Conservation (phyloP, 92 coral and sea anemone genomes). For the Siderastrea radians region DNA sequence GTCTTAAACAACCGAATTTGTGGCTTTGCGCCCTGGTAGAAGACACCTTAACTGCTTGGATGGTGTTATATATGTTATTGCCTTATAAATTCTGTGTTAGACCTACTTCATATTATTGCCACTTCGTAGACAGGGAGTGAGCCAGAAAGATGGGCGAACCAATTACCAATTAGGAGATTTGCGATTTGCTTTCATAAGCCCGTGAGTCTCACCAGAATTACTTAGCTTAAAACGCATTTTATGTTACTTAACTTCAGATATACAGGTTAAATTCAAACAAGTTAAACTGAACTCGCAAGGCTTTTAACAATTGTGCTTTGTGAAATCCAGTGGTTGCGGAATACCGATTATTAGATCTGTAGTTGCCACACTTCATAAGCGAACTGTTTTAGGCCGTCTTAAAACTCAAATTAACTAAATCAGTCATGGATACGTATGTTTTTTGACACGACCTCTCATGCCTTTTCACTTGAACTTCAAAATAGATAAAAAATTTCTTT, state of each 20-base stretch:
- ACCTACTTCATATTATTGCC: too few relatives aligned
- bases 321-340: too few relatives aligned
- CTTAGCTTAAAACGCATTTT: too few relatives aligned
- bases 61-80: background rate
- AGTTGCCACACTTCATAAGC: background rate
- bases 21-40: slow-evolving; percentile 12
- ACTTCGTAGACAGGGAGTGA: background rate
- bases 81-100: background rate
- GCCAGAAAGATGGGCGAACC: background rate
- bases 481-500: background rate
- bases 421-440: background rate
- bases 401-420: background rate
- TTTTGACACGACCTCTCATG: background rate
- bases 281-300: too few relatives aligned
- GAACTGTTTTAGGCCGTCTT: background rate
- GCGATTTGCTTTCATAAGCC: background rate
- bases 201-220: too few relatives aligned
- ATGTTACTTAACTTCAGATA: too few relatives aligned
- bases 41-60: background rate
- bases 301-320: too few relatives aligned
- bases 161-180: background rate
- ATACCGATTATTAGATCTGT: background rate
- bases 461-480: background rate
- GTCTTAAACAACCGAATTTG: background rate
- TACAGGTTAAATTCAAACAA: too few relatives aligned